These are phyloP conservation scores for Enteromius treurensis DNA, from an alignment of 2,797 vertebrate species.

Conservation along the genomic window DNA sequence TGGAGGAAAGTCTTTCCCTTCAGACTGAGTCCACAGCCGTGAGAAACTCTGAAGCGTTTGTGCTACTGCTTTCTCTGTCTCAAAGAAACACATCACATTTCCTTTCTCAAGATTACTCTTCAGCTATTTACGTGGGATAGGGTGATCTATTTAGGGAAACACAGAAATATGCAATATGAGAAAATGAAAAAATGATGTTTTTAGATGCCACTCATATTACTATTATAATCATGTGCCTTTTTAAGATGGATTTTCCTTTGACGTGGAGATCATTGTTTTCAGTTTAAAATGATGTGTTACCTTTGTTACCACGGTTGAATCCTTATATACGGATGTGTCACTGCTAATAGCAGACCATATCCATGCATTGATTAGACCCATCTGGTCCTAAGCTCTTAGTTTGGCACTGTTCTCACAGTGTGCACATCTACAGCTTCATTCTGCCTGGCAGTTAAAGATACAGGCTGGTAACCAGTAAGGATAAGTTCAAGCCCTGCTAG, in stretches of 20 bases:
- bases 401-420: neutral
- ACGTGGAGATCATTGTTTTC: constrained; percentile 6
- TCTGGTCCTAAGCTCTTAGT: constrained; percentile 20
- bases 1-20: constrained; percentile 40
- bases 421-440: neutral
- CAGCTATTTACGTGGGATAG: neutral
- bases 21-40: constrained; percentile 7
- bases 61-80: neutral
- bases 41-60: constrained; percentile 9
- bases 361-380: neutral
- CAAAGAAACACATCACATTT: constrained; percentile 5
- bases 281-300: neutral
- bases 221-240: neutral
- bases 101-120: constrained; percentile 21
- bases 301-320: constrained; percentile 18
- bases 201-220: neutral
- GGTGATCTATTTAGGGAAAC: constrained; percentile 1
- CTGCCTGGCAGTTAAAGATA: neutral
- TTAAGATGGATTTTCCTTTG: neutral
- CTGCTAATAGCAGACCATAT: neutral
- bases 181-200: neutral
- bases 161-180: neutral
- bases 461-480: neutral
- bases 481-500: neutral
- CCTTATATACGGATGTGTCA: neutral